A percentile compares a stretch with the other conserved stretches of the same genome.
Evolutionary conservation across 2,113 vertebrate genomes (phyloP).

Genomic region (Benitochromis conjunctus): DNA sequence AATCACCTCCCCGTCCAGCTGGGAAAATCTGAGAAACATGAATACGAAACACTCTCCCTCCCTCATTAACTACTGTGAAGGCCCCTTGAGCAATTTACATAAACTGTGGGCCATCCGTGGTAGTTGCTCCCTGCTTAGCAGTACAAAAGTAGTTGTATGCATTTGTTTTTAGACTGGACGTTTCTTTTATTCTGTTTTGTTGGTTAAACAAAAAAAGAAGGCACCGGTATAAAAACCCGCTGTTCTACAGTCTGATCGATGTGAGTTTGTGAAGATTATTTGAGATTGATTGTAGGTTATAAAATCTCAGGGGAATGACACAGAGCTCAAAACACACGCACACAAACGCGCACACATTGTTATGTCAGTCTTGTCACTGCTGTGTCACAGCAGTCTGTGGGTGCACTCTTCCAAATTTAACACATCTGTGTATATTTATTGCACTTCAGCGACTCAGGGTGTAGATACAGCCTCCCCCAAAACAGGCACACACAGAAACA

Average conservation of each 20-base stretch:
- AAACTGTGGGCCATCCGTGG: slow-evolving; percentile 6
- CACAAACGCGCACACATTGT: not conserved
- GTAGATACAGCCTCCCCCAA: not conserved
- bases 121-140: not conserved
- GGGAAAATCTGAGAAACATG: slow-evolving; percentile 25
- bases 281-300: slow-evolving; percentile 25
- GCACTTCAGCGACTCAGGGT: not conserved
- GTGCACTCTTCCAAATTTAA: slow-evolving; percentile 17
- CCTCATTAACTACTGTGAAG: slow-evolving; percentile 32
- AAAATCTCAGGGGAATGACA: not conserved
- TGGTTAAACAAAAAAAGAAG: not conserved
- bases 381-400: slow-evolving; percentile 11
- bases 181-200: not conserved
- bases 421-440: slow-evolving; percentile 47
- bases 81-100: slow-evolving; percentile 29
- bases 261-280: not conserved
- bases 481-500: not conserved
- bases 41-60: slow-evolving; percentile 27
- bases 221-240: not conserved
- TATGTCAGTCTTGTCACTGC: not conserved
- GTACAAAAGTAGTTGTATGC: not conserved
- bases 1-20: slow-evolving; percentile 42
- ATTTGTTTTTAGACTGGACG: not conserved
- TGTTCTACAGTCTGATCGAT: not conserved
- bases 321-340: not conserved